A percentile compares a stretch with the other conserved stretches of the same genome.
These are phyloP conservation scores for Eurosta solidaginis DNA, from an alignment of 1,140 invertebrate genomes.

Conservation along the genomic window DNA sequence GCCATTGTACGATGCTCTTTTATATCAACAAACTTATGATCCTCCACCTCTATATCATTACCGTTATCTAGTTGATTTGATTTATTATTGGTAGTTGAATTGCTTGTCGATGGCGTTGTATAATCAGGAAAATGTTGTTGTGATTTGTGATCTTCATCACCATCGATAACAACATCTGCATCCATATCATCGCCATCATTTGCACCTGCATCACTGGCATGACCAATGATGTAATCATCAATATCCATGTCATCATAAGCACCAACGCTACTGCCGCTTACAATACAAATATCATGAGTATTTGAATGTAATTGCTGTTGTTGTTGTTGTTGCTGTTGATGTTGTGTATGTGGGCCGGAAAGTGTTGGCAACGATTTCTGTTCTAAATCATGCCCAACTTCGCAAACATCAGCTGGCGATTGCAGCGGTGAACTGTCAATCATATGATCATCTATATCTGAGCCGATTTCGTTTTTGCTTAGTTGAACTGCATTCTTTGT, in stretches of 20 bases:
- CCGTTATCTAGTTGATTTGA: not conserved
- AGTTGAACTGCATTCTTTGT: slow-evolving; percentile 41
- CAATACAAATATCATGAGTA: slow-evolving; percentile 8
- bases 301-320: not conserved
- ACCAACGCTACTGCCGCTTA: slow-evolving; percentile 40
- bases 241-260: slow-evolving; percentile 56
- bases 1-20: not conserved
- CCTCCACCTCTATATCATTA: not conserved
- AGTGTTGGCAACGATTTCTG: slow-evolving; percentile 42
- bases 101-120: not conserved
- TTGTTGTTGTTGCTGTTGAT: not conserved
- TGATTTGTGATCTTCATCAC: slow-evolving; percentile 41
- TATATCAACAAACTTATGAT: not conserved
- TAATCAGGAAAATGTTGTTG: slow-evolving; percentile 35
- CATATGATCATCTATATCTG: slow-evolving; percentile 44
- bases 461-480: slow-evolving; percentile 43
- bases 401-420: slow-evolving; percentile 31
- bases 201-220: slow-evolving; percentile 30
- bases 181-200: slow-evolving; percentile 39
- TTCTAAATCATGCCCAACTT: slow-evolving; percentile 11
- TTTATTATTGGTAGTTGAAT: not conserved
- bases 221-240: slow-evolving; percentile 53
- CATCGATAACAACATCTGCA: slow-evolving; percentile 40
- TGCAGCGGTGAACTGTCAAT: slow-evolving; percentile 41
- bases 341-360: slow-evolving; percentile 41